phyloP scores from a whole-genome alignment of 2,888 invertebrate genomes.

The Campoletis raptor region DNA sequence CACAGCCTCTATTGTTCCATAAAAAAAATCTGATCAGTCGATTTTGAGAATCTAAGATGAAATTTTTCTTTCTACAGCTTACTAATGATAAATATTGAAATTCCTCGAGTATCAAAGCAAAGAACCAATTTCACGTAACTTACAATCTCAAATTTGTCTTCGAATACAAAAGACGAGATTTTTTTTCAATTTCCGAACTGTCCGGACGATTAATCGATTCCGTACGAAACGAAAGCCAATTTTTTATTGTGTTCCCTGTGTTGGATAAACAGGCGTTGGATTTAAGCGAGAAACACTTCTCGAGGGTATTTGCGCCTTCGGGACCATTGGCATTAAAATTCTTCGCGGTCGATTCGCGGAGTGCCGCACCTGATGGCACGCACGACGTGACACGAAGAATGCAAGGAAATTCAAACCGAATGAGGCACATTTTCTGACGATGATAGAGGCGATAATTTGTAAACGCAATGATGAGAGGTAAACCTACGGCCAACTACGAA shows the following conservation, averaged over 20 bases:
- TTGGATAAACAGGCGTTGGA: conserved; percentile 1
- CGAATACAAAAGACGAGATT: not conserved
- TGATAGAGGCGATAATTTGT: conserved; percentile 43
- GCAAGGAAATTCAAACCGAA: conserved; percentile 26
- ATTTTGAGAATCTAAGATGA: not conserved
- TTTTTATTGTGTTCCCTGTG: conserved; percentile 7
- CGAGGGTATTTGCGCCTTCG: conserved; percentile 38
- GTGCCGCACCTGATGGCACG: conserved; percentile 68
- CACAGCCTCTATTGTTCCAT: not conserved
- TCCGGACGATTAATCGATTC: conserved; percentile 29
- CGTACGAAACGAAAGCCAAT: conserved; percentile 4
- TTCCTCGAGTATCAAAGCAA: not conserved
- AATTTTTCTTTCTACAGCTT: not conserved
- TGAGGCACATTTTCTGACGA: conserved; percentile 35
- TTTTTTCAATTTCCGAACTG: not conserved
- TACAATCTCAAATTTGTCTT: conserved; percentile 10
- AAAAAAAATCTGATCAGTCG: not conserved
- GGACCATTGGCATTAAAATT: conserved; percentile 64
- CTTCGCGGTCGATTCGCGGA: conserved; percentile 57
- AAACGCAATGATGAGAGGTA: conserved; percentile 35
- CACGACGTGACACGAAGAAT: conserved; percentile 64
- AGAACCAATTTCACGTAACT: conserved; percentile 2
- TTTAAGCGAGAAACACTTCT: conserved; percentile 5
- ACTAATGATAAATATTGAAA: not conserved
- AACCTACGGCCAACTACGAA: conserved; percentile 32